Percentiles rank a stretch among this genome's conserved stretches.
These are phyloP conservation scores for Aphrocallistes beatrix DNA, from an alignment of 37 sponge, comb jelly and placozoan species.

Conservation along the genomic window DNA sequence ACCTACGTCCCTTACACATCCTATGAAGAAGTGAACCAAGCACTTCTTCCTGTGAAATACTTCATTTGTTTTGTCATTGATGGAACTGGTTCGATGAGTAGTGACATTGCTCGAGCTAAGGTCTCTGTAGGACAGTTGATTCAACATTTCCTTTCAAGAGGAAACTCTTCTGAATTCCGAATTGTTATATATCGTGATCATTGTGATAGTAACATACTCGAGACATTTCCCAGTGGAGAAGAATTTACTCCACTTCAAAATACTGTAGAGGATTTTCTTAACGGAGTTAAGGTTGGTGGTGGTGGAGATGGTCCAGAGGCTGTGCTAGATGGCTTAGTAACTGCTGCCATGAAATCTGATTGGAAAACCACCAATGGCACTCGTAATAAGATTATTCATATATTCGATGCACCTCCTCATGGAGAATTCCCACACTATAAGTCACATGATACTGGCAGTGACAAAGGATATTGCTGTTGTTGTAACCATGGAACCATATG, in stretches of 20 bases:
- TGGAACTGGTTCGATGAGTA: neutral
- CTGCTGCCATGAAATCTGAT: neutral
- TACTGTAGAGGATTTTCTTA: neutral
- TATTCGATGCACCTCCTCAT: too few species aligned
- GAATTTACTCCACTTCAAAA: neutral
- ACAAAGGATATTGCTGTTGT: neutral
- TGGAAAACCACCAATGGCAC: neutral
- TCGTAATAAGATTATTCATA: neutral
- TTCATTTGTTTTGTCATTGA: neutral
- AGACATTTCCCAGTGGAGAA: neutral
- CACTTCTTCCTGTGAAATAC: neutral
- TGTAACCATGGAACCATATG: neutral
- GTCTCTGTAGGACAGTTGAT: neutral
- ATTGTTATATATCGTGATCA: neutral
- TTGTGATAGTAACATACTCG: neutral
- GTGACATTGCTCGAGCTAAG: neutral
- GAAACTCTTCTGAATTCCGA: neutral
- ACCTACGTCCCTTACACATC: neutral
- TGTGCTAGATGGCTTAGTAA: too few species aligned
- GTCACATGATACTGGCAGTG: neutral
- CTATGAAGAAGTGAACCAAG: neutral
- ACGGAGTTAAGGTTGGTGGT: neutral
- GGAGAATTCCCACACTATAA: neutral
- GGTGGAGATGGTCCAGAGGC: neutral
- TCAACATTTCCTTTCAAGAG: neutral